These are phyloP conservation scores for Discoglossus pictus DNA, from an alignment of 2,797 vertebrate species.

Conservation along the genomic window DNA sequence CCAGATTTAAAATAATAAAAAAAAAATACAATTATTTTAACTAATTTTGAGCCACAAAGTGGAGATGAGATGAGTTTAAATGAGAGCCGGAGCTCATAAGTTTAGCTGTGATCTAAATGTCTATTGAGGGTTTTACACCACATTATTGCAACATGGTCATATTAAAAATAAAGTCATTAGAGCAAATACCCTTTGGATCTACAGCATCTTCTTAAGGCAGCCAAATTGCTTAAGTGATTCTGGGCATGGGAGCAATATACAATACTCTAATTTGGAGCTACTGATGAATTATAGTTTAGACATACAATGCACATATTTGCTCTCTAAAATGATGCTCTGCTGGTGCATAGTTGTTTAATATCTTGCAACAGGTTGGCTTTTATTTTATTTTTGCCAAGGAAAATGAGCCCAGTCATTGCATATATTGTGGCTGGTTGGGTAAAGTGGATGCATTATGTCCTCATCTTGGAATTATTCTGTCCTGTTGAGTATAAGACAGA, in stretches of 20 bases:
- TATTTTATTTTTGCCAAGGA: background rate
- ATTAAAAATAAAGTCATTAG: constrained; percentile 73
- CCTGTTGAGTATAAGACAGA: background rate
- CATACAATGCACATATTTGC: no score
- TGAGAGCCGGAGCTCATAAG: constrained; percentile 58
- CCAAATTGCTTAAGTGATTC: constrained; percentile 48
- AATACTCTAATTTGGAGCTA: constrained; percentile 36
- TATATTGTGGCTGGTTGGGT: constrained; percentile 5
- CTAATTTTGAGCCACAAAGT: constrained; percentile 56
- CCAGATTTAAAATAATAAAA: constrained; percentile 44
- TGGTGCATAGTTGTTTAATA: no score
- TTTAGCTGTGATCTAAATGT: constrained; percentile 60
- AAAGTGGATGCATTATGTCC: background rate
- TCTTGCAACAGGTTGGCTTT: constrained; percentile 7
- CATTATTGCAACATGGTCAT: constrained; percentile 76
- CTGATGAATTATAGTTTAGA: no score
- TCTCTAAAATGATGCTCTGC: no score
- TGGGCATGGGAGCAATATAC: constrained; percentile 47
- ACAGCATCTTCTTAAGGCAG: constrained; percentile 55
- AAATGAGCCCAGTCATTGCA: constrained; percentile 2
- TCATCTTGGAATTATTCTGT: background rate
- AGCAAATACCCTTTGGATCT: constrained; percentile 61
- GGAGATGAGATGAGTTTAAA: constrained; percentile 58
- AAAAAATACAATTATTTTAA: constrained; percentile 54
- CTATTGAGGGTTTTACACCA: constrained; percentile 65